A percentile compares a stretch with the other conserved stretches of the same genome.
Evolutionary conservation across 2,888 invertebrate genomes (phyloP).

Genomic region (Notodonta ziczac): DNA sequence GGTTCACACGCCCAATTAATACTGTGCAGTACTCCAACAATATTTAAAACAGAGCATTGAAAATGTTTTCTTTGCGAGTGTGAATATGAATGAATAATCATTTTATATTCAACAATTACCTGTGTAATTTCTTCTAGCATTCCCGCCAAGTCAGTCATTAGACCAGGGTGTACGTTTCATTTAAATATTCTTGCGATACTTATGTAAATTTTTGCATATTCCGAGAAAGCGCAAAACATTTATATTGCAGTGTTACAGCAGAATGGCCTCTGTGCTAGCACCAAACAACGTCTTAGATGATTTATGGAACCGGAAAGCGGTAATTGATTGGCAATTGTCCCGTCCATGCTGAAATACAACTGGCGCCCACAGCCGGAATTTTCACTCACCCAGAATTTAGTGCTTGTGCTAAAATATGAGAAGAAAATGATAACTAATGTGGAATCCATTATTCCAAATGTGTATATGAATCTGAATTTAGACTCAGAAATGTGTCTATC

Average conservation of each 20-base stretch:
- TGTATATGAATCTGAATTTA: not conserved
- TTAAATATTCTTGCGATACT: slow-evolving; percentile 40
- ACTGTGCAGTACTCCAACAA: slow-evolving; percentile 10
- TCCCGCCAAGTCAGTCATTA: slow-evolving; percentile 33
- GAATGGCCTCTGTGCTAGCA: slow-evolving; percentile 13
- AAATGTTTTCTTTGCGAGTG: slow-evolving; percentile 17
- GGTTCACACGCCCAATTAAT: slow-evolving; percentile 9
- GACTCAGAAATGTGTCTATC: no score
- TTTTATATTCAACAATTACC: slow-evolving; percentile 24
- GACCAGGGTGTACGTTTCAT: slow-evolving; percentile 34
- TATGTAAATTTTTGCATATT: slow-evolving; percentile 43
- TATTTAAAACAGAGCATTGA: slow-evolving; percentile 11
- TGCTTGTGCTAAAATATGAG: not conserved
- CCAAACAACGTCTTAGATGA: slow-evolving; percentile 43
- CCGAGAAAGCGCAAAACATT: slow-evolving; percentile 34
- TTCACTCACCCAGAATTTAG: not conserved
- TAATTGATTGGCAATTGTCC: slow-evolving; percentile 58
- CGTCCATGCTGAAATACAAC: slow-evolving; percentile 23
- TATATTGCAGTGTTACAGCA: slow-evolving; percentile 19
- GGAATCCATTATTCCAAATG: not conserved
- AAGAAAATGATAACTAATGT: slow-evolving; percentile 12
- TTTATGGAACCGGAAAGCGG: slow-evolving; percentile 52
- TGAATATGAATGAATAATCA: slow-evolving; percentile 23
- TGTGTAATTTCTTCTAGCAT: slow-evolving; percentile 29
- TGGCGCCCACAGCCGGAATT: slow-evolving; percentile 6